phyloP scores from a whole-genome alignment of 2,888 invertebrate genomes.

The Abscondita cerata region DNA sequence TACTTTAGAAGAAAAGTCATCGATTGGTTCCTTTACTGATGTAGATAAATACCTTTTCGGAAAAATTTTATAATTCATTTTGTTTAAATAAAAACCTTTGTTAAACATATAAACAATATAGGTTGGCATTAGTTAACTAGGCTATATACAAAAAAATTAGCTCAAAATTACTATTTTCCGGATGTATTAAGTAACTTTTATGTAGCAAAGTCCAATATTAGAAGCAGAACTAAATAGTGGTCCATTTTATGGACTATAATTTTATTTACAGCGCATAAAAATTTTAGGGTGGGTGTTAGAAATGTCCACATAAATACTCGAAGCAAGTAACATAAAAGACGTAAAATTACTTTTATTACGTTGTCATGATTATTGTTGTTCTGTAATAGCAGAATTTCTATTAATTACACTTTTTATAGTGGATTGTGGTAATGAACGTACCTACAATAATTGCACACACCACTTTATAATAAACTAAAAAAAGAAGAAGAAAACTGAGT shows the following conservation, averaged over 20 bases:
- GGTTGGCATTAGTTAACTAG: too few species aligned
- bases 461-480: too few species aligned
- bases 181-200: conserved; percentile 9
- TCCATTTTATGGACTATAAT: conserved; percentile 19
- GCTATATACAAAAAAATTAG: too few species aligned
- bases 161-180: background rate
- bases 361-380: conserved; percentile 20
- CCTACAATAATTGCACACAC: too few species aligned
- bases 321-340: conserved; percentile 14
- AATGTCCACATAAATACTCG: conserved; percentile 20
- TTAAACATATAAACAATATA: too few species aligned
- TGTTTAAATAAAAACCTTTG: too few species aligned
- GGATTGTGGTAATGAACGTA: too few species aligned
- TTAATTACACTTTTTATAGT: conserved; percentile 15
- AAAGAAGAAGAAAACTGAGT: too few species aligned
- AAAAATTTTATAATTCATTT: too few species aligned
- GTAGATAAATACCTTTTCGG: too few species aligned
- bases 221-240: conserved; percentile 21
- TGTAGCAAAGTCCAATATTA: conserved; percentile 15
- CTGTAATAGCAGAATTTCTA: background rate
- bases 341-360: conserved; percentile 17
- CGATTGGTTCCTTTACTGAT: too few species aligned
- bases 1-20: too few species aligned
- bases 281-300: conserved; percentile 21
- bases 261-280: conserved; percentile 21